These are phyloP conservation scores for Pycnonotus jocosus DNA, from an alignment of 2,113 vertebrate genomes.

Conservation along the genomic window DNA sequence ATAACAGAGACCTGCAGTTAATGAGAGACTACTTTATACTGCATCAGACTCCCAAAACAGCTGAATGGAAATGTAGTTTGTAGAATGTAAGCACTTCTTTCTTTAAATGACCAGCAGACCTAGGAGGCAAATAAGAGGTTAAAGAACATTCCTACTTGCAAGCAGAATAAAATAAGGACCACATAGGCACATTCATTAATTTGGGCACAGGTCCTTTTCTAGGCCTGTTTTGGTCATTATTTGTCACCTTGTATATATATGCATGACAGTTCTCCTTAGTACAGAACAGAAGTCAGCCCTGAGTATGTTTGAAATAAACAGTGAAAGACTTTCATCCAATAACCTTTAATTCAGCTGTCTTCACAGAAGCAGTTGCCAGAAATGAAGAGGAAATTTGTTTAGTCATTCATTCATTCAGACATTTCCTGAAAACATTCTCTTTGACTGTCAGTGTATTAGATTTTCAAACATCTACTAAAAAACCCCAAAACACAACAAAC, in stretches of 20 bases:
- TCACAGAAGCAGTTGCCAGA: background rate
- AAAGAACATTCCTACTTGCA: background rate
- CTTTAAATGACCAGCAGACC: background rate
- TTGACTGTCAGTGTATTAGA: background rate
- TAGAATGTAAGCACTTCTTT: background rate
- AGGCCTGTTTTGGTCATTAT: background rate
- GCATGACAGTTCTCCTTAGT: background rate
- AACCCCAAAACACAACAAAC: background rate
- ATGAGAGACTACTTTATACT: background rate
- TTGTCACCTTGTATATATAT: background rate
- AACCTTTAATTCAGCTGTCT: background rate
- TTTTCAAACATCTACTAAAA: background rate
- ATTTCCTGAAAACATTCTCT: background rate
- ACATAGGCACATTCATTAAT: background rate
- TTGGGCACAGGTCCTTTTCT: background rate
- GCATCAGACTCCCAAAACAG: background rate
- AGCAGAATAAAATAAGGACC: background rate
- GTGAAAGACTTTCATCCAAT: background rate
- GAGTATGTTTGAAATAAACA: background rate
- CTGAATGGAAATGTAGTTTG: background rate
- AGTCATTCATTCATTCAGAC: background rate
- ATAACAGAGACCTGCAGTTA: background rate
- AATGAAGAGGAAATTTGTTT: constrained; percentile 19
- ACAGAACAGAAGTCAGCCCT: background rate
- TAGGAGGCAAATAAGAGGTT: background rate